Conservation (phyloP, 2,888 invertebrate species). For the Sceliomorpha sp. region DNA sequence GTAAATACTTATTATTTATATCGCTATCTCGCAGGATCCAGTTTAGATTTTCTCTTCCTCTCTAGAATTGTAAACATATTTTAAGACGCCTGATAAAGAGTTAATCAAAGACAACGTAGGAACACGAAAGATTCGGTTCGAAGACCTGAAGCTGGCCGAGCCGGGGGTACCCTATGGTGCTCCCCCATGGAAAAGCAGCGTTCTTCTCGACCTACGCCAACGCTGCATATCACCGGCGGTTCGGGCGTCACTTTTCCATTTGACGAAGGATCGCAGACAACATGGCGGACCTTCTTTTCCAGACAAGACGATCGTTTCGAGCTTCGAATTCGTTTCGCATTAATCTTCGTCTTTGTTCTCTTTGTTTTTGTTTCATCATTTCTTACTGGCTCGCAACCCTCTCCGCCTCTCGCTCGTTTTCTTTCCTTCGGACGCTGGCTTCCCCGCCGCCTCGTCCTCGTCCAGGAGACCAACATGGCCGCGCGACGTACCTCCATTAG, state of each 20-base stretch:
- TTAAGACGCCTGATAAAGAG: too few species aligned
- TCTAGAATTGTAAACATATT: too few species aligned
- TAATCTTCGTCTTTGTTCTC: constrained; percentile 72
- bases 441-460: constrained; percentile 55
- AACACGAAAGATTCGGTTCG: too few species aligned
- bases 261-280: constrained; percentile 30
- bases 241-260: constrained; percentile 49
- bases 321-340: constrained; percentile 69
- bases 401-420: constrained; percentile 51
- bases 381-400: constrained; percentile 64
- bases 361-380: constrained; percentile 68
- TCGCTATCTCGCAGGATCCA: too few species aligned
- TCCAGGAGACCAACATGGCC: constrained; percentile 49
- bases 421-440: constrained; percentile 40
- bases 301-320: constrained; percentile 35
- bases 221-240: constrained; percentile 14
- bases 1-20: too few species aligned
- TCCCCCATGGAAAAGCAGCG: neutral
- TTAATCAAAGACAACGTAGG: too few species aligned
- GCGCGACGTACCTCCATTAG: constrained; percentile 50
- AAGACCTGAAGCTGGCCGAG: too few species aligned
- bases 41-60: too few species aligned
- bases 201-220: constrained; percentile 65
- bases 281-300: constrained; percentile 61
- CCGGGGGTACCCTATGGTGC: too few species aligned